Conservation (phyloP, 2,113 vertebrate species). For the Rousettus leschenaultii region DNA sequence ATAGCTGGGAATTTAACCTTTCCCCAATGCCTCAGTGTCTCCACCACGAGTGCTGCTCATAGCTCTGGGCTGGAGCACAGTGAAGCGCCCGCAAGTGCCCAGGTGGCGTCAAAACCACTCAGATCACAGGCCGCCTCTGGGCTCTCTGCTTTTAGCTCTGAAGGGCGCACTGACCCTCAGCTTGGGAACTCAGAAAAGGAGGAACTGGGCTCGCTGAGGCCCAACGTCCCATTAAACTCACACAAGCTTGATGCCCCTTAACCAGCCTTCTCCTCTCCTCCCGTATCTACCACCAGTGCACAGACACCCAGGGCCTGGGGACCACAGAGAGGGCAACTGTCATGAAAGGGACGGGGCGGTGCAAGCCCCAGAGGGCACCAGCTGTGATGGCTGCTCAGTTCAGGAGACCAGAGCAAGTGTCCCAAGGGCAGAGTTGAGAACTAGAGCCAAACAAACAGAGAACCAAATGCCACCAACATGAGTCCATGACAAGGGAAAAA, state of each 20-base stretch:
- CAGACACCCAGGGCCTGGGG: neutral
- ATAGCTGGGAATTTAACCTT: neutral
- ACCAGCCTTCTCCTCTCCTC: neutral
- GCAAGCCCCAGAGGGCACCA: neutral
- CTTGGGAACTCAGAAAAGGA: neutral
- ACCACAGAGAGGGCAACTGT: neutral
- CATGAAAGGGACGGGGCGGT: neutral
- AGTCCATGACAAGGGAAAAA: neutral
- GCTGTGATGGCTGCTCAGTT: neutral
- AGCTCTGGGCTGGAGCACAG: neutral
- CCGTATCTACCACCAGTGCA: neutral
- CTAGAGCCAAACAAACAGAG: neutral
- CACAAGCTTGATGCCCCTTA: rapidly evolving
- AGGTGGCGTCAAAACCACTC: neutral
- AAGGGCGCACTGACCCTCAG: neutral
- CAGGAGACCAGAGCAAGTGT: neutral
- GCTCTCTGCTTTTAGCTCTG: neutral
- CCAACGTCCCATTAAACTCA: rapidly evolving
- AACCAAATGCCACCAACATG: neutral
- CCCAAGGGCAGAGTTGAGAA: neutral
- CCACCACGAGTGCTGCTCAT: neutral
- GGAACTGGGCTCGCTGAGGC: neutral
- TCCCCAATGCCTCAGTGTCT: neutral
- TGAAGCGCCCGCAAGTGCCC: neutral
- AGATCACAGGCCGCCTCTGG: neutral